Base-by-base conservation (phyloP, 2,113 vertebrate species). In the Coregonus clupeaformis region DNA sequence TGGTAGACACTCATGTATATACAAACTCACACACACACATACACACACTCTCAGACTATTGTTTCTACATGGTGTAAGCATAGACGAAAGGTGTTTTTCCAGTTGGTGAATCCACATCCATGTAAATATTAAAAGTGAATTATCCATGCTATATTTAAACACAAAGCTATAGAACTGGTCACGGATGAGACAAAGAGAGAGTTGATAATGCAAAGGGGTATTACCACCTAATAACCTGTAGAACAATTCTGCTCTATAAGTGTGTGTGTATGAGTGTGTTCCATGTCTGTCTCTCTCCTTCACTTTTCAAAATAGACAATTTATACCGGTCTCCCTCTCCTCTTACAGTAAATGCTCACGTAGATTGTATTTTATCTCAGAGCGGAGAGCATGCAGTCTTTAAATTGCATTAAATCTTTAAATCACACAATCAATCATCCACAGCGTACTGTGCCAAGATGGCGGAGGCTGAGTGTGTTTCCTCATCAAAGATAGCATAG, bases 391-490 rank as follows among this genome's bases (percentile, higher is more conserved):
- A 60, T 16, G 57, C 57, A 2, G 18, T 60, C 57, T 60, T 60
- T 9, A 60, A 60, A 60, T 60, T 60, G 57, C n/a, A 60, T 60
- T 60, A 60, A 60, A 60, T 60, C n/a, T n/a, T 60, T n/a, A 60
- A 60, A 60, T 60, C 57, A 60, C 57, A 60, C 57, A 22, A 60
- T 60, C 57, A 60, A 60, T 60, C 57, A 60, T 60, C 57, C 57
- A 60, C 57, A 60, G 57, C 57, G 18, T 7, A 9, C 57, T 22
- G n/a, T 60, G 57, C 57, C 57, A 60, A 60, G 57, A 60, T 55
- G 52, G 18, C 45, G 45, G 45, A 47, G 12, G 13, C 57, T 60
- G 57, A 22, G 6, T 60, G 57, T 22, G n/a, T n/a, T 22, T 22
- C n/a, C 57, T 60, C n/a, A 22, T 60, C 57, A 55, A 55, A 55